Evolutionary conservation across 1,140 invertebrate species (phyloP).

Genomic region (Gonatopus flavifemur): DNA sequence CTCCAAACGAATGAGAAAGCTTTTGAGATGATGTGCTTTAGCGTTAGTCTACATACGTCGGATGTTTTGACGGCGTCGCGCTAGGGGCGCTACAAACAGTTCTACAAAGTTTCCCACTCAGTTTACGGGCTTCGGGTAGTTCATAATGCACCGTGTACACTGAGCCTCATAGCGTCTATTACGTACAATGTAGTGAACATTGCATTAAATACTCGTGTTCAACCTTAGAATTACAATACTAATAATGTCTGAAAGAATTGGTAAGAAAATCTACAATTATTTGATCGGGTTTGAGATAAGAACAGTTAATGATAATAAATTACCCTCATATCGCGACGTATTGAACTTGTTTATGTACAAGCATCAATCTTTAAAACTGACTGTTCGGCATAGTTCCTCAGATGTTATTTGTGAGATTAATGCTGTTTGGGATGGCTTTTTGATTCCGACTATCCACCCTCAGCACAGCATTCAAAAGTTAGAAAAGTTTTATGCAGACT

Average conservation of each 20-base stretch:
- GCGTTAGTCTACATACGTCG: too few species aligned
- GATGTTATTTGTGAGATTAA: background rate
- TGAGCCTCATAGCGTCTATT: background rate
- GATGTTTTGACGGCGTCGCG: too few species aligned
- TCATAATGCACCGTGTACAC: background rate
- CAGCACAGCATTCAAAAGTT: background rate
- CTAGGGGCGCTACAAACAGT: too few species aligned
- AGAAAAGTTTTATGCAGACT: background rate
- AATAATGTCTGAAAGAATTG: background rate
- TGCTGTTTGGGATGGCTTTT: background rate
- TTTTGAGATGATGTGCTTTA: too few species aligned
- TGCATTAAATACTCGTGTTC: background rate
- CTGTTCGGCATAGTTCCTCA: background rate
- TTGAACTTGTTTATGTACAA: background rate
- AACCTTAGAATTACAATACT: background rate
- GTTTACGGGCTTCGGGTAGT: too few species aligned
- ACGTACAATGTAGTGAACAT: too few species aligned
- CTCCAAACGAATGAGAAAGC: too few species aligned
- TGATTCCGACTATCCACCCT: background rate
- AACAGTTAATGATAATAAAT: background rate
- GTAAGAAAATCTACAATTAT: background rate
- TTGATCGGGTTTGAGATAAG: background rate
- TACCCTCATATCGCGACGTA: background rate
- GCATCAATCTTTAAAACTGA: background rate
- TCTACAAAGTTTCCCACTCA: too few species aligned